Evolutionary conservation across 35 echinoderm and acorn worm species (phyloP).

Genomic region (Lytechinus pictus): DNA sequence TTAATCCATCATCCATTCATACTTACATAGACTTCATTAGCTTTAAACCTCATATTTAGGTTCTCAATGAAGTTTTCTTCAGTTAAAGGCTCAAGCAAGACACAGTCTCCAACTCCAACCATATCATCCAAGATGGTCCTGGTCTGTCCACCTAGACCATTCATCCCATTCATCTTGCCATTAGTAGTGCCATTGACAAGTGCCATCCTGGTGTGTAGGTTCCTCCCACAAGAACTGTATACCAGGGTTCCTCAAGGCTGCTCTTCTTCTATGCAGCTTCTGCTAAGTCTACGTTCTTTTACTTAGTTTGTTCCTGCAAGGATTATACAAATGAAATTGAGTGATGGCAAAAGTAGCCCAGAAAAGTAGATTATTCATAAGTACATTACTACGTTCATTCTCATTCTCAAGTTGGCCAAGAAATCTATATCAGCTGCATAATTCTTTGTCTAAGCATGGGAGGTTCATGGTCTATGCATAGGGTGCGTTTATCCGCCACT

Average conservation of each 20-base stretch:
- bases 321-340: no score
- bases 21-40: slow-evolving; percentile 96
- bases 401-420: neutral
- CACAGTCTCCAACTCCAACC: slow-evolving; percentile 94
- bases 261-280: neutral
- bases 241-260: neutral
- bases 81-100: slow-evolving; percentile 88
- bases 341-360: no score
- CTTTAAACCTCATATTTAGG: slow-evolving; percentile 75
- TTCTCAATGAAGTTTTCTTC: slow-evolving; percentile 94
- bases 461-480: neutral
- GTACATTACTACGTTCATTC: neutral
- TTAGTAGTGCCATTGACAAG: neutral
- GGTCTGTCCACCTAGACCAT: slow-evolving; percentile 51
- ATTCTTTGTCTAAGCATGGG: neutral
- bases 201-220: neutral
- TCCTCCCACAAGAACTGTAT: neutral
- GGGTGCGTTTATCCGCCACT: no score
- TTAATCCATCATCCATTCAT: slow-evolving; percentile 10
- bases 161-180: slow-evolving; percentile 63
- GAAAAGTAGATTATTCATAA: neutral
- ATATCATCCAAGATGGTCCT: slow-evolving; percentile 87
- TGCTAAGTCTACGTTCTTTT: neutral
- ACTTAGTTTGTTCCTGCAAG: neutral
- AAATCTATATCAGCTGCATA: neutral